These are phyloP conservation scores for Plagodis dolabraria DNA, from an alignment of 2,888 invertebrate species.

Conservation along the genomic window DNA sequence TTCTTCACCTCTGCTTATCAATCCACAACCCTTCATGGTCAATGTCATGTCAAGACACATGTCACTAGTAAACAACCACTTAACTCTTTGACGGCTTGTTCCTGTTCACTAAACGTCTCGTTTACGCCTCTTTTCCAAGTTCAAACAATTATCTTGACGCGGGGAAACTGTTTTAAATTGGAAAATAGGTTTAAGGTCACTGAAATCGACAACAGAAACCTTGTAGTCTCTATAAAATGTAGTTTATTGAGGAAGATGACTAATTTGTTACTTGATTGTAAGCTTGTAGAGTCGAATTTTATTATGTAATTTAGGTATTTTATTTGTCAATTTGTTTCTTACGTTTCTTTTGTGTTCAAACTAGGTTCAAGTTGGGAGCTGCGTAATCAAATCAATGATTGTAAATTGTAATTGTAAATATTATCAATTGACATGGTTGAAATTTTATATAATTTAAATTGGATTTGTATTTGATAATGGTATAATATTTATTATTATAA, in stretches of 20 bases:
- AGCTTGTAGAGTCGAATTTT: conserved; percentile 19
- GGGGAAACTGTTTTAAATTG: conserved; percentile 39
- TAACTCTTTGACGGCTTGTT: conserved; percentile 42
- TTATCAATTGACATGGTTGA: too few species aligned
- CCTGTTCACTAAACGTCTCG: conserved; percentile 43
- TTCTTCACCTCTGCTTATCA: conserved; percentile 40
- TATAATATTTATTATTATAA: too few species aligned
- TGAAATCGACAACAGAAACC: conserved; percentile 28
- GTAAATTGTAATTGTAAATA: too few species aligned
- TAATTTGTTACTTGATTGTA: conserved; percentile 13
- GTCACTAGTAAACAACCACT: conserved; percentile 31
- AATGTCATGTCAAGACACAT: conserved; percentile 57
- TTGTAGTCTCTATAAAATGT: conserved; percentile 20
- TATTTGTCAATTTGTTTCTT: conserved; percentile 17
- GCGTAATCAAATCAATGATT: background rate
- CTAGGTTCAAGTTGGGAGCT: background rate
- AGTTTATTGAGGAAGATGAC: conserved; percentile 36
- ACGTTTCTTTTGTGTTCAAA: conserved; percentile 20
- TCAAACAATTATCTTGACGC: conserved; percentile 31
- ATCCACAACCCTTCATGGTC: conserved; percentile 63
- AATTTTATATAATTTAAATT: too few species aligned
- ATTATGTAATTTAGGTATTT: conserved; percentile 25
- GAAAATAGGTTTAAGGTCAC: conserved; percentile 35
- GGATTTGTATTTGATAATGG: too few species aligned
- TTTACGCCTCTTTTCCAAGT: conserved; percentile 19